Evolutionary conservation across 2,888 invertebrate genomes (phyloP).

Genomic region (Galeruca laticollis): DNA sequence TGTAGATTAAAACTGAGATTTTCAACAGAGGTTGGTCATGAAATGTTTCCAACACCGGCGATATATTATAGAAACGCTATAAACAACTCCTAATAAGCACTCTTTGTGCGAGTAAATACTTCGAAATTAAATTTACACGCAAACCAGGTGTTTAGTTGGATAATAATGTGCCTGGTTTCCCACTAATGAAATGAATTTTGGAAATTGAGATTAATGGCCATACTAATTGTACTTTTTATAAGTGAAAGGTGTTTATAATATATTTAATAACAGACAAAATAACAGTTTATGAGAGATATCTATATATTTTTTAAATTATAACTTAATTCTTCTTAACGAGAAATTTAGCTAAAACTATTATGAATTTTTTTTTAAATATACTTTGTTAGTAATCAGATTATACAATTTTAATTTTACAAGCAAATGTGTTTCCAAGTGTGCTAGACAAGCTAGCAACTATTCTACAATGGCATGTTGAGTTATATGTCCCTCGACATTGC

Average conservation of each 20-base stretch:
- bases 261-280: not conserved
- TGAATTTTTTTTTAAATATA: no score
- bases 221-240: not conserved
- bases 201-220: slow-evolving; percentile 1
- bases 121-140: slow-evolving; percentile 10
- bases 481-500: no score
- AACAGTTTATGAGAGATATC: not conserved
- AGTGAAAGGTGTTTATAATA: not conserved
- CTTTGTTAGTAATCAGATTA: no score
- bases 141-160: slow-evolving; percentile 6
- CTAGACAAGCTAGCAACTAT: no score
- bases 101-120: not conserved
- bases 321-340: no score
- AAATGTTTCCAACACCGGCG: not conserved
- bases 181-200: slow-evolving; percentile 14
- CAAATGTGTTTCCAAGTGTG: no score
- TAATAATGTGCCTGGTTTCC: slow-evolving; percentile 10
- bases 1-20: not conserved
- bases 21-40: not conserved
- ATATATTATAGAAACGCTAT: not conserved
- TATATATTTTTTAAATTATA: no score
- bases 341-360: no score
- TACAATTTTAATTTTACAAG: no score
- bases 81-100: slow-evolving; percentile 7
- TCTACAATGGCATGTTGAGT: no score